Evolutionary conservation across 2,888 invertebrate species (phyloP).

Genomic region (Pristionchus exspectatus): DNA sequence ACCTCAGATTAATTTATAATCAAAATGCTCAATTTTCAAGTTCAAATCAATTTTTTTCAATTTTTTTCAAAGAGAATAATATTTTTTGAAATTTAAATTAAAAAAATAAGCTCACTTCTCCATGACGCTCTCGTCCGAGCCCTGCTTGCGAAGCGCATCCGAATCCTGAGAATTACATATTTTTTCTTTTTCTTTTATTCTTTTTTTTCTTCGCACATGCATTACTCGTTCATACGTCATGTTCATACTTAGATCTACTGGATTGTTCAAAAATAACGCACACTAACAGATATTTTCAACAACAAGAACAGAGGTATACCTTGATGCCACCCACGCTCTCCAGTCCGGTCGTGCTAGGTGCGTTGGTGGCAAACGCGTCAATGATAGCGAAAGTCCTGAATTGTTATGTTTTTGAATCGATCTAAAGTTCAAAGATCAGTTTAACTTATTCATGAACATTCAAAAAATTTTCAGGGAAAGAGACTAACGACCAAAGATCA

Average conservation of each 20-base stretch:
- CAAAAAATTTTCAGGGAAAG: too few relatives aligned
- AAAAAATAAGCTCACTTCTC: conserved; percentile 15
- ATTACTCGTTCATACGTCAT: too few relatives aligned
- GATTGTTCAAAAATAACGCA: too few relatives aligned
- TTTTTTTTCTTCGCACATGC: too few relatives aligned
- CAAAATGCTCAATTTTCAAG: too few relatives aligned
- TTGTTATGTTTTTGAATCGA: not conserved
- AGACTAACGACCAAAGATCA: conserved; percentile 25
- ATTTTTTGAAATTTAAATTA: not conserved
- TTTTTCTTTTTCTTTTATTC: not conserved
- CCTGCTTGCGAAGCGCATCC: conserved; percentile 37
- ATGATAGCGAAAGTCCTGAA: conserved; percentile 34
- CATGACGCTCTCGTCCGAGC: conserved; percentile 34
- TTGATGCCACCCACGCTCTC: conserved; percentile 32
- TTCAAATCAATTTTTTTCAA: too few relatives aligned
- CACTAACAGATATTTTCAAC: too few relatives aligned
- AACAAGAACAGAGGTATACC: not conserved
- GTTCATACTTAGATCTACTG: not conserved
- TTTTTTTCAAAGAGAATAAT: too few relatives aligned
- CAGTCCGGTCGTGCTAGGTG: not conserved
- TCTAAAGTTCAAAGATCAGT: too few relatives aligned
- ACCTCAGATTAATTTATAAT: too few relatives aligned
- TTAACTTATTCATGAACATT: too few relatives aligned
- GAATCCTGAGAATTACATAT: not conserved
- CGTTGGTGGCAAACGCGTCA: conserved; percentile 19